phyloP scores from a whole-genome alignment of 64 coral and sea anemone species.

The Pocillopora damicornis region DNA sequence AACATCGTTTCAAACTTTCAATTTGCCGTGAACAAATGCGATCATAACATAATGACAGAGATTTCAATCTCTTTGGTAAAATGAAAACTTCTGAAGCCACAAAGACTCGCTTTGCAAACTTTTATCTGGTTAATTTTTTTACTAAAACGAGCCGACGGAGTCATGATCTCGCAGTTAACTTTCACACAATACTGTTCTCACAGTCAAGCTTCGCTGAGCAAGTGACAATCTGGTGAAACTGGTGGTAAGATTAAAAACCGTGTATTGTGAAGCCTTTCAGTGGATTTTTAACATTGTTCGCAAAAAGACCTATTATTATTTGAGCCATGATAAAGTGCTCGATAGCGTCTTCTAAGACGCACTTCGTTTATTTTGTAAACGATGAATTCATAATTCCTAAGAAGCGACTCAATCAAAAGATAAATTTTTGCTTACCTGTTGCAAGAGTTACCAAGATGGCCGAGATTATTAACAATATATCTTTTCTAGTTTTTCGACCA shows the following conservation, averaged over 20 bases:
- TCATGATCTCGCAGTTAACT: too few species aligned
- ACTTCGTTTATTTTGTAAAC: background rate
- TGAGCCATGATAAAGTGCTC: background rate
- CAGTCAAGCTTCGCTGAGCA: background rate
- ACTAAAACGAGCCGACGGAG: too few species aligned
- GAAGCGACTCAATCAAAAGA: background rate
- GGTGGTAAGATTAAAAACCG: conserved; percentile 12
- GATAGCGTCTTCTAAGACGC: background rate
- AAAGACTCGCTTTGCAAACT: too few species aligned
- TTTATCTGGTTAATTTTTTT: too few species aligned
- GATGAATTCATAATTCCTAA: background rate
- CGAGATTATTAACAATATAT: background rate
- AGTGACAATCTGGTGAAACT: background rate
- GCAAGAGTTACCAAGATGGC: background rate
- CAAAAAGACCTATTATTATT: background rate
- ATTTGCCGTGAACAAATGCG: too few species aligned
- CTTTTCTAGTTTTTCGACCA: background rate
- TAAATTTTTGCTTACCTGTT: conserved; percentile 5
- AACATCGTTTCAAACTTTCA: too few species aligned
- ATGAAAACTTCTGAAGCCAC: too few species aligned
- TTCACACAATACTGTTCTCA: background rate
- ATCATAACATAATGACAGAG: too few species aligned
- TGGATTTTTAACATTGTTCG: background rate
- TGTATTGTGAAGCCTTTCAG: background rate
- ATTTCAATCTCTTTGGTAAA: too few species aligned